Evolutionary conservation across 2,797 vertebrate species (phyloP), one percentile per base, ranked within the genome.

Genomic region (Falco columbarius): DNA sequence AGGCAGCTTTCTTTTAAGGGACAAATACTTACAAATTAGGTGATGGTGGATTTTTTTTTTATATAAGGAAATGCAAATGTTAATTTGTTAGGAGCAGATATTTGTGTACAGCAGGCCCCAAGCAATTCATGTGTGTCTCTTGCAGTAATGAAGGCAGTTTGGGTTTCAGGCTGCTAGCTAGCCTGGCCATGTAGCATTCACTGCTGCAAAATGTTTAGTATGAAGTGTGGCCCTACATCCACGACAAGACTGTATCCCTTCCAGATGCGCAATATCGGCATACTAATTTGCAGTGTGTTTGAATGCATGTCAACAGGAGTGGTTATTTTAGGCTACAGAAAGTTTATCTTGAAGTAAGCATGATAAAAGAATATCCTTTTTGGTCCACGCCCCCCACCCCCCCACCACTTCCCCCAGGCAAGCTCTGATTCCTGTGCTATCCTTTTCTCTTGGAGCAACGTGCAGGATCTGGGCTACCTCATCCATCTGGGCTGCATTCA

Each of bases 271-370:
- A 36, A 4, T 71, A 23, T 49, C 87, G 49, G 26, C 13, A 4
- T 38, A 5, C 2, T 65, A 30, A 34, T 81, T 89, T 58, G 51
- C 46, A 49, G 13, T 22, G 56, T 67, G 52, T 79, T 58, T 73
- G 24, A 56, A 66, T 32, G 55, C 22, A 11, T 40, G 56, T 59
- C 79, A 77, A 21, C 68, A 30, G 42, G 20, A 81, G 32, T 7
- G 62, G 70, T 52, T 93, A 83, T 81, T 93, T 85, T 67, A 55
- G 52, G 47, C 81, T 71, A 8, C 70, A 44, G 79, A 59, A 85
- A 80, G 62, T 73, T 79, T 85, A 71, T 86, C 79, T 91, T 29
- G 36, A 62, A 75, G 36, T 40, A 34, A 49, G 30, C 20, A 22
- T 14, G 89, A 62, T 74, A 34, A 85, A 82, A 81, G 11, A 40